Evolutionary conservation across 1,140 invertebrate species (phyloP), one percentile per base, ranked within the genome.

Genomic region (Vollenhovia emeryi): DNA sequence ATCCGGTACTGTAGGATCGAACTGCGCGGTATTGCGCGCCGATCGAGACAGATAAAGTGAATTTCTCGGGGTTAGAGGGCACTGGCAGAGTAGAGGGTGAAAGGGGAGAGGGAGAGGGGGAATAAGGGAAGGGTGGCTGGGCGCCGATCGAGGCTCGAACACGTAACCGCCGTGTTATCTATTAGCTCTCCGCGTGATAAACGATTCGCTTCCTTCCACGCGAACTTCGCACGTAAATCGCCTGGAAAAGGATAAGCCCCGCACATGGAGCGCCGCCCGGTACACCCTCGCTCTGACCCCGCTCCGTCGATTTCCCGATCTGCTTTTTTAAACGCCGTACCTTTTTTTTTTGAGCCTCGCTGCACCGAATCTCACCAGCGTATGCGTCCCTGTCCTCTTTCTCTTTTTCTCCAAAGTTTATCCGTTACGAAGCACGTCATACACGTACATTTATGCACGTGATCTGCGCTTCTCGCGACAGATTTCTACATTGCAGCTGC

Each of bases 211-310:
- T 92, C 92, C 92, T 92, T 91, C 80, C 89, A 83, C 86, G 74
- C 79, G 86, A 91, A 92, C 91, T 91, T 91, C 33, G 84, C 87
- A 80, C 91, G 92, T 91, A 92, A 92, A 92, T 91, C 91, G 90
- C 69, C 55, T 85, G 87, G 86, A 90, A 92, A 91, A 90, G 92
- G 90, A 93, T 92, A 92, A 92, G 89, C 89, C 85, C 78, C 50
- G 66, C 50, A 43, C 75, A 64, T 50, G 43, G 75, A 78, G 43
- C 75, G n/a, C 66, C n/a, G 66, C 24, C 24, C 45, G 66, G 48
- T 68, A 43, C 21, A 68, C 74, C 36, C 64, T 80, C 78, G 24
- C 52, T 43, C 36, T 82, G 66, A 82, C 78, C 66, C 50, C 36
- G 50, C 78, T 7, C 36, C 52, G 50, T 73, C 78, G 78, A 82